Conservation (phyloP, 37 sponge, comb jelly and placozoan genomes). For the Geodia barretti region DNA sequence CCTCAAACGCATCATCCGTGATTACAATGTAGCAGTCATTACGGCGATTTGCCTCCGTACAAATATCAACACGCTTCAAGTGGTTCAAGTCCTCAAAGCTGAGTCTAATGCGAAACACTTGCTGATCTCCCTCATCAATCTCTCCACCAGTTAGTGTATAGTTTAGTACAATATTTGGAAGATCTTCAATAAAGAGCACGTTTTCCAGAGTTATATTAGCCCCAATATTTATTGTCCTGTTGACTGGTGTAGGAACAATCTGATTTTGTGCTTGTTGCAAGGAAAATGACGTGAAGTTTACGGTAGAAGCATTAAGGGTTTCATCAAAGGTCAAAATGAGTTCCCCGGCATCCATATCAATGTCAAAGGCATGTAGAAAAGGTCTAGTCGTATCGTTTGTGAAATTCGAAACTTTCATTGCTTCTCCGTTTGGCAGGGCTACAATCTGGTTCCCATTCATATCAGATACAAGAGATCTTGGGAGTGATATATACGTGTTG, state of each 20-base stretch:
- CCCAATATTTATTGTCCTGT: conserved; percentile 20
- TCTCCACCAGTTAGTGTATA: conserved; percentile 72
- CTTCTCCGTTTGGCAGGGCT: conserved; percentile 55
- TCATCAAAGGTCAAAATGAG: conserved; percentile 84
- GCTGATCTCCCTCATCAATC: conserved; percentile 33
- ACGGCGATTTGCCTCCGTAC: conserved; percentile 52
- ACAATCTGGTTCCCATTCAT: conserved; percentile 87
- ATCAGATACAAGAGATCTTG: conserved; percentile 58
- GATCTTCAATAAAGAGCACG: conserved; percentile 15
- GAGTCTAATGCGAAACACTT: conserved; percentile 56
- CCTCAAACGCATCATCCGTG: conserved; percentile 41
- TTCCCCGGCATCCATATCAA: conserved; percentile 77
- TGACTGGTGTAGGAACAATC: conserved; percentile 14
- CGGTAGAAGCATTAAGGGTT: conserved; percentile 60
- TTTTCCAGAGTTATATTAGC: background rate
- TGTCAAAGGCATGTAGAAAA: conserved; percentile 77
- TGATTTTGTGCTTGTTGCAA: conserved; percentile 34
- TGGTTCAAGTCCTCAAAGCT: conserved; percentile 67
- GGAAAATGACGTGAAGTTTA: conserved; percentile 60
- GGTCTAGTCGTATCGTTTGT: conserved; percentile 82
- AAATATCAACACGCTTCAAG: conserved; percentile 78
- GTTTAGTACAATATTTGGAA: conserved; percentile 35
- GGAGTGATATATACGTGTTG: conserved; percentile 70
- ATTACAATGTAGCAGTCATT: conserved; percentile 79
- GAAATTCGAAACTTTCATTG: conserved; percentile 56